Evolutionary conservation across 2,113 vertebrate species (phyloP).

Genomic region (Podiceps cristatus): DNA sequence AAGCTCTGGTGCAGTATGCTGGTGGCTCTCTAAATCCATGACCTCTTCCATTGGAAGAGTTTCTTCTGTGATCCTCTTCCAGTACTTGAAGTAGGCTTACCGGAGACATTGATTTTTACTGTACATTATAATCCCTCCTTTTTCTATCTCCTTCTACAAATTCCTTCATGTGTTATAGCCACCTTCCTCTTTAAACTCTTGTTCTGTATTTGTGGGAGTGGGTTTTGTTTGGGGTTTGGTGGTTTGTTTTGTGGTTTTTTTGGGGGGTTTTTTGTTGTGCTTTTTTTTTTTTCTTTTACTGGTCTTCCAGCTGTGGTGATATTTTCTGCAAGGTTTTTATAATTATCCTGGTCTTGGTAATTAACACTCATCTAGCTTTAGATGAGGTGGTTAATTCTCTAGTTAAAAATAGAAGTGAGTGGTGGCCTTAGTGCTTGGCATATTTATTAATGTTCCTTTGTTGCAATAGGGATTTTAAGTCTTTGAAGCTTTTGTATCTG

Average conservation of each 20-base stretch:
- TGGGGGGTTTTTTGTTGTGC: background rate
- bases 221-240: background rate
- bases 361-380: conserved; percentile 6
- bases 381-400: conserved; percentile 31
- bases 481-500: conserved; percentile 51
- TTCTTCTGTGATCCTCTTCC: background rate
- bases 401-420: conserved; percentile 55
- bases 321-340: background rate
- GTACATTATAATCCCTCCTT: background rate
- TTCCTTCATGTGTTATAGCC: background rate
- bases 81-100: background rate
- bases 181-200: background rate
- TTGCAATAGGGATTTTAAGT: conserved; percentile 14
- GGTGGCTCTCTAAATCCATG: background rate
- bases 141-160: background rate
- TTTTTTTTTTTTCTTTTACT: no score
- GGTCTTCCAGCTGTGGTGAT: background rate
- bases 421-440: conserved; percentile 4
- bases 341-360: background rate
- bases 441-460: conserved; percentile 22
- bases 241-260: no score
- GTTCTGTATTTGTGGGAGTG: background rate
- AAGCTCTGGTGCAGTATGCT: background rate
- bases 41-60: background rate
- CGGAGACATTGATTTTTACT: background rate